Evolutionary conservation across 2,888 invertebrate genomes (phyloP).

Genomic region (Clunio marinus): DNA sequence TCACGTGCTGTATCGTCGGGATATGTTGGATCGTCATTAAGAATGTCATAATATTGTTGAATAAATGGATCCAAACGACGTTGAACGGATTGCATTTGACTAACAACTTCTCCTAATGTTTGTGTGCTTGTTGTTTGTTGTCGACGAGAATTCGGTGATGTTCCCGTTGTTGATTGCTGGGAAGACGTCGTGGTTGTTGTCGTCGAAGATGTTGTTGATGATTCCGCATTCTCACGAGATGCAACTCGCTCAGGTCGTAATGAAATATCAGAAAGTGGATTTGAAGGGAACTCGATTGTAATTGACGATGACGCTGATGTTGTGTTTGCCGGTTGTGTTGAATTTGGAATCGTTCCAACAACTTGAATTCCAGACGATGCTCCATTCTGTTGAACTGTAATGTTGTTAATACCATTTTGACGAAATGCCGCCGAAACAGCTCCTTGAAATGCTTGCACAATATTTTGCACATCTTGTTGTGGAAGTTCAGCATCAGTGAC

Average conservation of each 20-base stretch:
- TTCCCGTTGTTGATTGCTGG: neutral
- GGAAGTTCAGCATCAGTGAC: constrained; percentile 46
- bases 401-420: constrained; percentile 48
- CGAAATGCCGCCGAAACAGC: constrained; percentile 50
- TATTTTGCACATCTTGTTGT: constrained; percentile 48
- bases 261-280: too few species aligned
- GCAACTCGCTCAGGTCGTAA: too few species aligned
- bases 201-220: constrained; percentile 46
- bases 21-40: constrained; percentile 59
- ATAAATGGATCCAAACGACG: constrained; percentile 62
- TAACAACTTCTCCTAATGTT: constrained; percentile 48
- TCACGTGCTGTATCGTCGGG: constrained; percentile 52
- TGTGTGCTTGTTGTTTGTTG: constrained; percentile 49
- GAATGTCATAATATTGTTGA: constrained; percentile 59
- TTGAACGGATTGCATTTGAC: constrained; percentile 47
- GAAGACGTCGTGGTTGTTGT: constrained; percentile 48
- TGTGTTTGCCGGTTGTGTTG: neutral
- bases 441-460: constrained; percentile 50
- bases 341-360: constrained; percentile 42
- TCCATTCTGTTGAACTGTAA: constrained; percentile 44
- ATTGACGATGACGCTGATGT: constrained; percentile 28
- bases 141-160: neutral
- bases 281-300: constrained; percentile 23
- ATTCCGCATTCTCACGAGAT: too few species aligned
- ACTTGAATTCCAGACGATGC: neutral